Evolutionary conservation across 2,797 vertebrate species (phyloP), one percentile per base, ranked within the genome.

Genomic region (Nasua narica): DNA sequence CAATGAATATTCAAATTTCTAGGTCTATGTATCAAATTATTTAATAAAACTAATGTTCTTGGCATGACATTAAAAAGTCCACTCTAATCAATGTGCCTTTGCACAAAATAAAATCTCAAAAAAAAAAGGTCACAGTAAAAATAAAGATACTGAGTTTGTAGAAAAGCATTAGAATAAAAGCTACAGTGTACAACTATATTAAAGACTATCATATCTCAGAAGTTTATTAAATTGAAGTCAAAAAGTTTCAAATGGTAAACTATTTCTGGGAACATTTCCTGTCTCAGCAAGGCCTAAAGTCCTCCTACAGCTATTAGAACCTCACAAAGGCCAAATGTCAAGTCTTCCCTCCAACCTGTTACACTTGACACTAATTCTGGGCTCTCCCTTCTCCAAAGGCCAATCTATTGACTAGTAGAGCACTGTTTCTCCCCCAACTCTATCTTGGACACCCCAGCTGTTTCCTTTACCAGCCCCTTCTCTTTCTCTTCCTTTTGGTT

Each of bases 181-280:
- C 25, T 88, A 69, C 2, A 83, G 16, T 43, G 21, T 9, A 85
- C 87, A 81, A 69, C 58, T 65, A 77, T 48, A 65, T 13, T 77
- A 89, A 78, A 67, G 10, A 91, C 10, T 56, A 91, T 35, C 60
- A 18, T 69, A 79, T 67, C 29, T 87, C n/a, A 48, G 35, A 93
- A 95, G 27, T 85, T 91, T 78, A 72, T 81, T 93, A 84, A 46
- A 85, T 8, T 62, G 77, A 89, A 89, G 93, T 76, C 40, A 90
- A 54, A 87, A 89, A 72, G 14, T 92, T 95, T 81, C 65, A 90
- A 97, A 67, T 18, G 12, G 5, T 50, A 82, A 84, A 92, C 46
- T 70, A 90, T 95, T 94, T 78, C 62, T 94, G 86, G 82, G 29
- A 81, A 86, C 23, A 88, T 58, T 72, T 87, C 27, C 70, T 88